Base-by-base conservation (phyloP, 2,113 vertebrate genomes). In the Rhinoderma darwinii region DNA sequence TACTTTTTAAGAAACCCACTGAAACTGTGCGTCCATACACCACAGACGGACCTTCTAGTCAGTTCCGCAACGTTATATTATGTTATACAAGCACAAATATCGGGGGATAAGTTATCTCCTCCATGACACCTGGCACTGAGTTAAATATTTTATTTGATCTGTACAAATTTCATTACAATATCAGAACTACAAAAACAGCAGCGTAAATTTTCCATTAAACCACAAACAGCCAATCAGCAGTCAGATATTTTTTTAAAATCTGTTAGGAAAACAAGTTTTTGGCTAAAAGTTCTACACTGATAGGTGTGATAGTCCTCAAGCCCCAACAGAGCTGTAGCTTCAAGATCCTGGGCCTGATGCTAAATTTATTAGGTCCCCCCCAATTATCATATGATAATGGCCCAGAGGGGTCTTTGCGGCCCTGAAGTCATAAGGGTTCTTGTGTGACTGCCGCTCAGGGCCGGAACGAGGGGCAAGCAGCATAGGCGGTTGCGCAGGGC, bases 1-100 rank as follows among this genome's bases (percentile, higher is more conserved):
- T 79, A 79, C 39, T 22, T 75, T 75, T 17, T n/a, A 47, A 15
- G 73, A 76, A 76, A 27, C 77, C 77, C 77, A 80, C 50, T 37
- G 30, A 79, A 35, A 59, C 32, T 59, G 30, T 10, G 18, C 3
- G 10, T n/a, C 35, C 77, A 9, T 59, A 25, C 37, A 80, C 51
- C 77, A 56, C 51, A 14, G 35, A 15, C 51, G 9, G 30, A 18
- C 18, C 50, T 35, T 5, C 1, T 5, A 11, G 9, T 79, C 51
- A 37, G 5, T 32, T 78, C 75, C 75, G 51, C n/a, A 51, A 30
- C 44, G 14, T 18, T 35, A 25, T n/a, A 7, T 80, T 59, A 78
- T 78, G 20, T 54, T 18, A 54, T 50, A 32, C 30, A 70, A 37
- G 63, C 27, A 32, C 63, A 14, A 14, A 17, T 32, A 70, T n/a